phyloP scores from a whole-genome alignment of 2,797 vertebrate genomes.

The Scyliorhinus canicula region DNA sequence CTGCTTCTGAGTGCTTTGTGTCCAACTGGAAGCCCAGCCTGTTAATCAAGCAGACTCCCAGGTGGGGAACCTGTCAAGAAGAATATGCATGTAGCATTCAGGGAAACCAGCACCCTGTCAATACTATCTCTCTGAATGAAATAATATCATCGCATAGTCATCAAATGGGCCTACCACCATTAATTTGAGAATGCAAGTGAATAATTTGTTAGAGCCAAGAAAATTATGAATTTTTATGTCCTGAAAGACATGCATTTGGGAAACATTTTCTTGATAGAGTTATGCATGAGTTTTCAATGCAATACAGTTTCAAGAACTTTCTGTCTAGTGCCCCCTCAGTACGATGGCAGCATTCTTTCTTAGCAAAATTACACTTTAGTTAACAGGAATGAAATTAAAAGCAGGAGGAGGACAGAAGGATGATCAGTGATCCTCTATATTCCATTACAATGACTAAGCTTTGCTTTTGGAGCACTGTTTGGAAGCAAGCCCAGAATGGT shows the following conservation, averaged over 20 bases:
- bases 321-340: background rate
- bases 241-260: background rate
- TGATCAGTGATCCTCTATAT: conserved; percentile 15
- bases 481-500: background rate
- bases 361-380: background rate
- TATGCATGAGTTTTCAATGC: background rate
- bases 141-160: background rate
- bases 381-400: conserved; percentile 2
- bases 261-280: background rate
- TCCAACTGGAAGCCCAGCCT: background rate
- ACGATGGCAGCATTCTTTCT: background rate
- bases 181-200: background rate
- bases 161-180: background rate
- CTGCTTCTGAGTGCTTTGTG: background rate
- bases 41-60: background rate
- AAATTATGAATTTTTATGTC: background rate
- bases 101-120: background rate
- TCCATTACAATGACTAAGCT: conserved; percentile 9
- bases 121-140: background rate
- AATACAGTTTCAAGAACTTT: background rate
- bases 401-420: background rate
- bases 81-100: background rate
- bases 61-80: background rate
- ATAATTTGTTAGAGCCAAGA: background rate
- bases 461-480: background rate